phyloP scores from a whole-genome alignment of 2,797 vertebrate species.

The Mus minutoides region DNA sequence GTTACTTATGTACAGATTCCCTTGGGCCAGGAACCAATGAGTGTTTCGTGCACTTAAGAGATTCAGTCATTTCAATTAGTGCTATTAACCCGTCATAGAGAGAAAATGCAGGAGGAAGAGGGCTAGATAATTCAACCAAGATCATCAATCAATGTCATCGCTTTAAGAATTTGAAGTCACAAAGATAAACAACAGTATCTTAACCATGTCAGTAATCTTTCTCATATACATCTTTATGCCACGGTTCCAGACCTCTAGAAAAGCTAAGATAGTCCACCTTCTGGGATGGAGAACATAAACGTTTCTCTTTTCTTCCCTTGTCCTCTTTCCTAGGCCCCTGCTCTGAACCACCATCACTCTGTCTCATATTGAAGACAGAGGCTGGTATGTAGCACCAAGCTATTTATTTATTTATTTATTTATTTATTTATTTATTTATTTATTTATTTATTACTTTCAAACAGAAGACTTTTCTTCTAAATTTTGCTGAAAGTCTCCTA shows the following conservation, averaged over 20 bases:
- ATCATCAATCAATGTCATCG: neutral
- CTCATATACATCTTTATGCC: neutral
- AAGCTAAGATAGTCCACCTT: neutral
- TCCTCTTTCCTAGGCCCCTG: too few relatives aligned
- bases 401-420: neutral
- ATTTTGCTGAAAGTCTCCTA: slow-evolving; percentile 28
- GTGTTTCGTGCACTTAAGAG: neutral
- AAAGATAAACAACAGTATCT: neutral
- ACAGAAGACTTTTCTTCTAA: slow-evolving; percentile 40
- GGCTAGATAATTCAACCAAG: neutral
- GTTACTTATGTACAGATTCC: neutral
- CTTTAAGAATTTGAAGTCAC: neutral
- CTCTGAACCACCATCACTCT: too few relatives aligned
- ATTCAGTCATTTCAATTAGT: neutral
- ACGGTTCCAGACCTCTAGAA: neutral
- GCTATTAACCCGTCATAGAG: neutral
- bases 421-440: neutral
- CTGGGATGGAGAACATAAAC: neutral
- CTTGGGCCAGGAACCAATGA: neutral
- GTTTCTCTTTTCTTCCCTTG: neutral
- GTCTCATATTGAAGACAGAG: neutral
- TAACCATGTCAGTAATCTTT: neutral
- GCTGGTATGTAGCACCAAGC: neutral
- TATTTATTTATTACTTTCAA: neutral
- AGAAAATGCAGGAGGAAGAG: neutral